phyloP scores from a whole-genome alignment of 2,888 invertebrate genomes.

The Plagodis dolabraria region DNA sequence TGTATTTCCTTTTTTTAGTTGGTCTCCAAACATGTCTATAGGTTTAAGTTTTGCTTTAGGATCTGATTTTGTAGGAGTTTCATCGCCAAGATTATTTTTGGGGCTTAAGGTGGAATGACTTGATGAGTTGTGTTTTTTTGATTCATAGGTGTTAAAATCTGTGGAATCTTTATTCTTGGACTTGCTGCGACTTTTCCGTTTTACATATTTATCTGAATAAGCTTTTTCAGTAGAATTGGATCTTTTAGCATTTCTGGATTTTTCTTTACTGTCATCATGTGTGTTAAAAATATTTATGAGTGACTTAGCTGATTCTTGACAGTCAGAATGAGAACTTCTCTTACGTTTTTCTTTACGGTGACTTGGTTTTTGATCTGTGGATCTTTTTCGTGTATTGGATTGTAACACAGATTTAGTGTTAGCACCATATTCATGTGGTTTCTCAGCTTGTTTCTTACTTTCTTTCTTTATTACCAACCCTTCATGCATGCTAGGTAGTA shows the following conservation, averaged over 20 bases:
- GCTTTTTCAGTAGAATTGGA: conserved; percentile 52
- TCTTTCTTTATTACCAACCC: conserved; percentile 41
- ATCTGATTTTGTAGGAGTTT: conserved; percentile 53
- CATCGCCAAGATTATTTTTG: conserved; percentile 53
- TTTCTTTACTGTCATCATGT: conserved; percentile 44
- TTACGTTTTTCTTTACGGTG: conserved; percentile 81
- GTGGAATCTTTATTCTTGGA: conserved; percentile 40
- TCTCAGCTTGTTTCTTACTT: conserved; percentile 44
- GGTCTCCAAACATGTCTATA: conserved; percentile 72
- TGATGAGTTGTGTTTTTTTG: conserved; percentile 57
- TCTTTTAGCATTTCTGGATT: conserved; percentile 53
- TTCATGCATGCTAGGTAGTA: conserved; percentile 38
- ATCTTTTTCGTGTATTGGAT: conserved; percentile 67
- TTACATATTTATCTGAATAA: conserved; percentile 73
- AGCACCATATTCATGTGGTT: conserved; percentile 38
- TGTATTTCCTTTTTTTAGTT: conserved; percentile 57
- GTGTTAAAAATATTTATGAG: conserved; percentile 56
- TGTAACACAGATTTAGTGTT: conserved; percentile 45
- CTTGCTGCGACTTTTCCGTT: conserved; percentile 65
- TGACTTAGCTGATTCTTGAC: conserved; percentile 53
- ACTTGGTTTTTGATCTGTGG: conserved; percentile 69
- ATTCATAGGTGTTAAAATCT: conserved; percentile 21
- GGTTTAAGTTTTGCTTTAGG: conserved; percentile 67
- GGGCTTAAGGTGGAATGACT: conserved; percentile 64
- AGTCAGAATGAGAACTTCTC: conserved; percentile 61